Evolutionary conservation across 2,797 vertebrate species (phyloP).

Genomic region (Peromyscus nudipes): DNA sequence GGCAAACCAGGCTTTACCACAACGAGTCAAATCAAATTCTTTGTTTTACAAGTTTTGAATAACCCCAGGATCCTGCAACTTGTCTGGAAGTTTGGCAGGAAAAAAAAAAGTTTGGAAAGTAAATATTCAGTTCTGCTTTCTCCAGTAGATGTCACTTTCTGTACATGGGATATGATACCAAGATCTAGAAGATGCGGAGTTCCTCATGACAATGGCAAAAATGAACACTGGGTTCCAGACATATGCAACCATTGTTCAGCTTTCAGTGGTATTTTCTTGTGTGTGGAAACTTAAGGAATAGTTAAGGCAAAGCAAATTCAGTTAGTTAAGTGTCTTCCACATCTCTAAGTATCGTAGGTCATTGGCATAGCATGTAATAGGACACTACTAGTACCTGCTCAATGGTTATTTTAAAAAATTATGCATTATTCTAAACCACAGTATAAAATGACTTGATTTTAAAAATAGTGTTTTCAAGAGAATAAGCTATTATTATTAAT

Average conservation of each 20-base stretch:
- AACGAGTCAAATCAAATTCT: conserved; percentile 74
- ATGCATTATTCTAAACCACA: conserved; percentile 58
- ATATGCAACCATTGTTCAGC: conserved; percentile 61
- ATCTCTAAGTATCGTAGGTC: conserved; percentile 26
- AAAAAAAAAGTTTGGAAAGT: conserved; percentile 81
- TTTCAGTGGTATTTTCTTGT: conserved; percentile 64
- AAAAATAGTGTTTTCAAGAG: conserved; percentile 41
- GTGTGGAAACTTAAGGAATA: conserved; percentile 64
- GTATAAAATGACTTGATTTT: conserved; percentile 62
- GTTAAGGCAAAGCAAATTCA: conserved; percentile 53
- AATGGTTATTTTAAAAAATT: conserved; percentile 29
- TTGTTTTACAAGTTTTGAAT: conserved; percentile 72
- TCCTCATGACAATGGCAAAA: conserved; percentile 81
- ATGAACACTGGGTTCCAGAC: conserved; percentile 78
- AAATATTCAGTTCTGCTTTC: conserved; percentile 89
- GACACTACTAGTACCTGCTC: conserved; percentile 1
- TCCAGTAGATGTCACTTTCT: conserved; percentile 93
- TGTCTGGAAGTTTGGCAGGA: conserved; percentile 77
- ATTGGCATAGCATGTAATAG: background rate
- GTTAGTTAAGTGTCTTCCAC: conserved; percentile 57
- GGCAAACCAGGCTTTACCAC: conserved; percentile 3
- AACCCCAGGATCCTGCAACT: conserved; percentile 59
- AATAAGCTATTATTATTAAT: conserved; percentile 63
- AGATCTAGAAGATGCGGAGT: conserved; percentile 81
- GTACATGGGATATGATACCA: conserved; percentile 90